Base-by-base conservation (phyloP, 2,888 invertebrate genomes). In the Punctoribates punctum region DNA sequence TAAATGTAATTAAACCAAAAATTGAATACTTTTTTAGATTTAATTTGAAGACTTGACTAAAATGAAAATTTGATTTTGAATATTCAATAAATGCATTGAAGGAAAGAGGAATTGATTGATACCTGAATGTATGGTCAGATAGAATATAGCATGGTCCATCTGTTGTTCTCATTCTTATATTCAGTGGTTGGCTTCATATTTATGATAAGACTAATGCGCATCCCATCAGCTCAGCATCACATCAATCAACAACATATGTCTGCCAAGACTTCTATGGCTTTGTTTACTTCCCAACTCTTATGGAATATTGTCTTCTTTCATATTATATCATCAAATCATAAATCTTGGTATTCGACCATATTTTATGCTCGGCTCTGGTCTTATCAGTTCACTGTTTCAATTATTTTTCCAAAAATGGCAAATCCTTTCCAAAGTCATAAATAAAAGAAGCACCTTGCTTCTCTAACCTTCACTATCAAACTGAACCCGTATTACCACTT, bases 191-290 rank as follows among this genome's bases (percentile, higher is more conserved):
- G 11, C 4, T 1, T 23, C 42, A 46, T 70, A 17, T 46, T n/a
- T 46, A 42, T 70, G 46, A 70, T 67, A 67, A 34, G 38, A 17
- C 11, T 38, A 67, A n/a, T n/a, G 67, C 38, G 34, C 38, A 46
- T 42, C 42, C 15, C 42, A 70, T 70, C 42, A 20, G 11, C 5
- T 46, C n/a, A 67, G 46, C 11, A 2, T 20, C 23, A 70, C 70
- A 70, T 70, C 70, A 38, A 70, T 70, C 70, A 70, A 46, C 70
- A 70, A 42, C 70, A 70, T 70, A 70, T 70, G 70, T 70, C 25
- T 46, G 38, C n/a, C 42, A 65, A 65, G 70, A 38, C 46, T 42
- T 38, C 27, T 29, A 70, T 70, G 38, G 38, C 23, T n/a, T 42
- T 70, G 70, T 70, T 70, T 70, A 34, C 42, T 46, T 46, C 70